Conservation (phyloP, 2,113 vertebrate species). For the Oncorhynchus tshawytscha region DNA sequence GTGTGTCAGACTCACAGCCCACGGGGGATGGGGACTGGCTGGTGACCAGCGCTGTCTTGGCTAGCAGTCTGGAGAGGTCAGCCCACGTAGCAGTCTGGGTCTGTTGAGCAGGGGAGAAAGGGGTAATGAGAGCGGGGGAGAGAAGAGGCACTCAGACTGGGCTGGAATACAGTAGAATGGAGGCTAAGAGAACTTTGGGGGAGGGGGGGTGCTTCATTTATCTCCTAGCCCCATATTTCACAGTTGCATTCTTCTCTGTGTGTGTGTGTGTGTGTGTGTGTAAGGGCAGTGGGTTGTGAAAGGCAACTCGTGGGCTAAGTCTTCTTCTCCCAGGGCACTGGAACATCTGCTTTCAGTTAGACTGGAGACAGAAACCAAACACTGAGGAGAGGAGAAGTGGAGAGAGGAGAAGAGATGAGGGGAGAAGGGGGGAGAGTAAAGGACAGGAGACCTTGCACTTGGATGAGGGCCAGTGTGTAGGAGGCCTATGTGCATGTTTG, state of each 20-base stretch:
- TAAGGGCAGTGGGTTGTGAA: neutral
- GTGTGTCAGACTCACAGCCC: slow-evolving; percentile 17
- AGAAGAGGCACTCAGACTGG: neutral
- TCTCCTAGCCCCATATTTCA: neutral
- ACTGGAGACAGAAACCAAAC: slow-evolving; percentile 26
- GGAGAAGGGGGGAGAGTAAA: neutral
- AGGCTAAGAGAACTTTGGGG: too few relatives aligned
- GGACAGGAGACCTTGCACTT: too few relatives aligned
- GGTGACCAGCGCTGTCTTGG: neutral
- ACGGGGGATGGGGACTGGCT: neutral
- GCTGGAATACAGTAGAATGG: neutral
- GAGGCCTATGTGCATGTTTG: neutral
- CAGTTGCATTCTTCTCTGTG: neutral
- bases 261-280: neutral
- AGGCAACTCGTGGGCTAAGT: neutral
- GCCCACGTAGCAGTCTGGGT: neutral
- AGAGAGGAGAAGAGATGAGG: neutral
- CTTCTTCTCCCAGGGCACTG: slow-evolving; percentile 24
- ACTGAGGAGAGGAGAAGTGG: neutral
- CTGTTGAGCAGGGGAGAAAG: neutral
- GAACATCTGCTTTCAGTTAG: slow-evolving; percentile 88
- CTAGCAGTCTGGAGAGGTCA: neutral
- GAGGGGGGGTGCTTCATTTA: neutral
- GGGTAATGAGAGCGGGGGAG: neutral
- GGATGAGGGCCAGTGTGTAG: neutral